Percentiles rank a stretch among this genome's conserved stretches.
phyloP scores from a whole-genome alignment of 2,797 vertebrate genomes.

The Hydrophis major region DNA sequence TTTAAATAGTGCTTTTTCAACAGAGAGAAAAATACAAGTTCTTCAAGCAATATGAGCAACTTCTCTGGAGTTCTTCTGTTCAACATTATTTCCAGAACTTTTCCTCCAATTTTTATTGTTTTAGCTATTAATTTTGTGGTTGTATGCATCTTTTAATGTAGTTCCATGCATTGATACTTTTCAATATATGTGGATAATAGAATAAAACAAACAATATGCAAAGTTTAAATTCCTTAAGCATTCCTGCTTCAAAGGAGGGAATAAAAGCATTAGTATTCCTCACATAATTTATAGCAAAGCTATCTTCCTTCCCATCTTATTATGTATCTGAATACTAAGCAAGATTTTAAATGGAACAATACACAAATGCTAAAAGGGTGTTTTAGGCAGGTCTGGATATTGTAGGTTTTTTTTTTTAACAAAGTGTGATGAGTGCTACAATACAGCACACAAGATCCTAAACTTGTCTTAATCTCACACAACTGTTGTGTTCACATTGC shows the following conservation, averaged over 20 bases:
- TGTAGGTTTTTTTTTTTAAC: not conserved
- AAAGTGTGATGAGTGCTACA: not conserved
- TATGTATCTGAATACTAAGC: not conserved
- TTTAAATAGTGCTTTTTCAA: not conserved
- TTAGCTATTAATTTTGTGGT: not conserved
- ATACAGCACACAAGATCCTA: not conserved
- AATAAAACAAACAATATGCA: not conserved
- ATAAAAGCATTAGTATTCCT: not conserved
- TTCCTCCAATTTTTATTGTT: not conserved
- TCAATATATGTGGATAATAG: not conserved
- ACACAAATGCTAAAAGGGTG: not conserved
- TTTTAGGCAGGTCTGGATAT: not conserved
- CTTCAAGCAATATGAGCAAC: not conserved
- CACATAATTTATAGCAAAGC: not conserved
- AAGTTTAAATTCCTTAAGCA: not conserved
- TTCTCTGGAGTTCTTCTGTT: not conserved
- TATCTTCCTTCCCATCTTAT: not conserved
- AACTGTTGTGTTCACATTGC: not conserved
- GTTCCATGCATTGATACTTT: not conserved
- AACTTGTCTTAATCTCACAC: not conserved
- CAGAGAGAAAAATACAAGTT: not conserved
- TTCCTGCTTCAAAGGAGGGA: not conserved
- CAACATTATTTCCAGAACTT: not conserved
- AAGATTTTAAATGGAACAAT: not conserved
- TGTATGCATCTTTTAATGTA: not conserved